A percentile compares a stretch with the other conserved stretches of the same genome.
These are phyloP conservation scores for Barbus barbus DNA, from an alignment of 2,113 vertebrate species.

Conservation along the genomic window DNA sequence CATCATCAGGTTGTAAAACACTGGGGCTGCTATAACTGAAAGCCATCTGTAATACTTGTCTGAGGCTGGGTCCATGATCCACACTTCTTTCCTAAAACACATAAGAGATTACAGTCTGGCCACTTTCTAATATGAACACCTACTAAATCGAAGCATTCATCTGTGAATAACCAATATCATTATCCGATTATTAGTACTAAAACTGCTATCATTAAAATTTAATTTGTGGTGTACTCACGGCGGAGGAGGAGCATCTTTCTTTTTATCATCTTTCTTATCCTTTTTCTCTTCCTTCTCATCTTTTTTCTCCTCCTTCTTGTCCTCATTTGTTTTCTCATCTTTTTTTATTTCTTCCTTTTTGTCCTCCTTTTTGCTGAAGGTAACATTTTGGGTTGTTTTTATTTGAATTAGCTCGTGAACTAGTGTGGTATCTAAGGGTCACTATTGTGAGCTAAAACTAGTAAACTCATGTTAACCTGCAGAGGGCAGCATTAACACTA, in stretches of 20 bases:
- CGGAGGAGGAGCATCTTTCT: slow-evolving; percentile 71
- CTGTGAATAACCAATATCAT: neutral
- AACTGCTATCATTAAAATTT: neutral
- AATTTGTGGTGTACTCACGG: slow-evolving; percentile 70
- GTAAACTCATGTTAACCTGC: slow-evolving; percentile 51
- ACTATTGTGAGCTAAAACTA: slow-evolving; percentile 11
- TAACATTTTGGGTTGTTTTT: slow-evolving; percentile 49
- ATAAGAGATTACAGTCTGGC: slow-evolving; percentile 16
- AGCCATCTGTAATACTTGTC: slow-evolving; percentile 93
- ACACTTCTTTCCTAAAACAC: slow-evolving; percentile 79
- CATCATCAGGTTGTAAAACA: slow-evolving; percentile 97
- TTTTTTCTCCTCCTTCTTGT: slow-evolving; percentile 74
- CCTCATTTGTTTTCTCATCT: slow-evolving; percentile 23
- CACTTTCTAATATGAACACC: neutral
- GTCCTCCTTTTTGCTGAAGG: slow-evolving; percentile 85
- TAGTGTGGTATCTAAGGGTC: slow-evolving; percentile 1
- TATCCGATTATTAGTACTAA: neutral
- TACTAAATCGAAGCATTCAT: neutral
- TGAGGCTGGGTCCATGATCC: slow-evolving; percentile 89
- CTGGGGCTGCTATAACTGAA: slow-evolving; percentile 80
- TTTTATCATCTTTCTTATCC: slow-evolving; percentile 75
- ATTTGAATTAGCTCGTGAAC: neutral
- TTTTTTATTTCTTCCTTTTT: slow-evolving; percentile 74
- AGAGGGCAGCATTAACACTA: slow-evolving; percentile 62
- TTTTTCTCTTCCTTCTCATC: slow-evolving; percentile 70